Conservation (phyloP, 2,888 invertebrate species). For the Pseudococcus longispinus region DNA sequence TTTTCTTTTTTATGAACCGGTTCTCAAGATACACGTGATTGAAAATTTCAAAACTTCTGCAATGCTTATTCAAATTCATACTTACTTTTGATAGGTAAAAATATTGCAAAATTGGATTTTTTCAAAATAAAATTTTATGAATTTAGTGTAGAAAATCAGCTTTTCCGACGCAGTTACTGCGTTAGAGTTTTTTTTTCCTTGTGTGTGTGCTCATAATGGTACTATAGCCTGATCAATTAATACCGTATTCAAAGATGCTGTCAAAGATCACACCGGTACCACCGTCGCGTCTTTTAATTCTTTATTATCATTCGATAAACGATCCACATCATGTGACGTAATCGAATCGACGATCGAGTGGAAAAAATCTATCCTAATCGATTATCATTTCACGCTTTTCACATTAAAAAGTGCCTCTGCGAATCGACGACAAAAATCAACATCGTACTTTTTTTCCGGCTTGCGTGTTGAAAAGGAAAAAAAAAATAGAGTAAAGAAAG, state of each 20-base stretch:
- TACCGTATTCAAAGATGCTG: neutral
- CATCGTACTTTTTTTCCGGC: neutral
- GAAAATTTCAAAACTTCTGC: no score
- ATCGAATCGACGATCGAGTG: neutral
- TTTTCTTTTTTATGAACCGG: no score
- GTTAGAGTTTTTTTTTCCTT: no score
- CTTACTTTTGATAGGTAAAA: no score
- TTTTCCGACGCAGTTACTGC: no score
- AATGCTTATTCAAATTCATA: no score
- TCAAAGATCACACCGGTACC: neutral
- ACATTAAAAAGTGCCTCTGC: neutral
- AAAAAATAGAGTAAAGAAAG: constrained; percentile 4
- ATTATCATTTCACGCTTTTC: constrained; percentile 15
- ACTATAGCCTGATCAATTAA: no score
- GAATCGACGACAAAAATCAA: neutral
- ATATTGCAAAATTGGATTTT: no score
- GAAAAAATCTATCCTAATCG: neutral
- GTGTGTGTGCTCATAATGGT: no score
- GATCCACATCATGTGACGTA: neutral
- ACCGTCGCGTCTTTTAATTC: neutral
- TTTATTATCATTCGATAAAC: neutral
- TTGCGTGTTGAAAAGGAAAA: neutral
- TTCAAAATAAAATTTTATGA: no score
- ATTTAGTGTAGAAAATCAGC: no score
- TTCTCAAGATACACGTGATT: no score